These are phyloP conservation scores for Hydroisotoma schaefferi DNA, from an alignment of 2,888 invertebrate genomes.

Conservation along the genomic window DNA sequence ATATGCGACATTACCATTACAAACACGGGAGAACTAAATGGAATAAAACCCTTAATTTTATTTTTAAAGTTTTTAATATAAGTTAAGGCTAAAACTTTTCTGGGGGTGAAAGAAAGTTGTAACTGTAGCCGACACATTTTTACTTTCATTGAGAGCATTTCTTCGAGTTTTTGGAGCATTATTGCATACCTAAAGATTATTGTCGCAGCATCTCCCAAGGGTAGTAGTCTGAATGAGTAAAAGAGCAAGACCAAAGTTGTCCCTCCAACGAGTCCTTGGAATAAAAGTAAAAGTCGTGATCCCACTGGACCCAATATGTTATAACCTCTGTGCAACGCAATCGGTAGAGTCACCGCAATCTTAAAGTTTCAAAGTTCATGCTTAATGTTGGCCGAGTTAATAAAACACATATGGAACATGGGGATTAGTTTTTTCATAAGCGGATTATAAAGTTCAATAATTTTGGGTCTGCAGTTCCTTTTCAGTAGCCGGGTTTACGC, in stretches of 20 bases:
- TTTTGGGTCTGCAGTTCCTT: too few relatives aligned
- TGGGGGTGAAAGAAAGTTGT: neutral
- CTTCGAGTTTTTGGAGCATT: too few relatives aligned
- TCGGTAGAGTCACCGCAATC: slow-evolving; percentile 51
- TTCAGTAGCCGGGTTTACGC: neutral
- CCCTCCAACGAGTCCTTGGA: slow-evolving; percentile 55
- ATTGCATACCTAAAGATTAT: slow-evolving; percentile 53
- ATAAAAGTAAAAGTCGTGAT: slow-evolving; percentile 52
- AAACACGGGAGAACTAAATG: slow-evolving; percentile 54
- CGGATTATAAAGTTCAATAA: neutral
- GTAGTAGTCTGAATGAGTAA: slow-evolving; percentile 55
- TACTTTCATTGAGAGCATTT: neutral
- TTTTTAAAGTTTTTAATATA: neutral
- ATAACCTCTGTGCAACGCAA: slow-evolving; percentile 51
- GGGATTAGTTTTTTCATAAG: neutral
- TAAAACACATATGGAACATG: too few relatives aligned
- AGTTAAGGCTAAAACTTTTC: neutral
- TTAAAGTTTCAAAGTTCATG: slow-evolving; percentile 18
- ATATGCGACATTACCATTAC: slow-evolving; percentile 55
- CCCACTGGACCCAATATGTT: slow-evolving; percentile 53
- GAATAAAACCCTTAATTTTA: neutral
- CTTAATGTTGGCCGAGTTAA: too few relatives aligned
- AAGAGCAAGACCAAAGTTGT: slow-evolving; percentile 54
- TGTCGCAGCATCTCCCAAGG: slow-evolving; percentile 57
- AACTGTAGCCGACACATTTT: neutral